Percentiles rank a stretch among this genome's conserved stretches.
These are phyloP conservation scores for Acromyrmex heyeri DNA, from an alignment of 1,140 invertebrate genomes.

Conservation along the genomic window DNA sequence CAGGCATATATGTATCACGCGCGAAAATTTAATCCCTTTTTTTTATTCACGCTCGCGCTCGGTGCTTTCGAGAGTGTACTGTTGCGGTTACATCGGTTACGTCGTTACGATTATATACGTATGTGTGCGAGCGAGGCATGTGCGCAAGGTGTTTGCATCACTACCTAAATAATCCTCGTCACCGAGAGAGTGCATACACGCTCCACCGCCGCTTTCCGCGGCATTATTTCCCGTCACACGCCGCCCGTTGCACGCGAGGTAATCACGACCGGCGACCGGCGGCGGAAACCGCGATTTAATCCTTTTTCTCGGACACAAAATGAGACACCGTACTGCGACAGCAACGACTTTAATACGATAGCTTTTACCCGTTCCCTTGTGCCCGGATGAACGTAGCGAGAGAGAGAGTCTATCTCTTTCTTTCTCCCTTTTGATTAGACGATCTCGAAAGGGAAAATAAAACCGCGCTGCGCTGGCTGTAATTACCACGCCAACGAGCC, in stretches of 20 bases:
- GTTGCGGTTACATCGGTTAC: slow-evolving; percentile 49
- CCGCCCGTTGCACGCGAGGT: slow-evolving; percentile 45
- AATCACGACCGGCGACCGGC: slow-evolving; percentile 56
- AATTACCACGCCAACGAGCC: slow-evolving; percentile 50
- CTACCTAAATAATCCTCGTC: slow-evolving; percentile 62
- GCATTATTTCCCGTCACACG: slow-evolving; percentile 65
- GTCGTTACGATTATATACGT: not conserved
- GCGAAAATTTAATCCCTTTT: not conserved
- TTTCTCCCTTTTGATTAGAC: slow-evolving; percentile 47
- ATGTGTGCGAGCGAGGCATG: not conserved
- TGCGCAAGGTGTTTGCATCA: slow-evolving; percentile 54
- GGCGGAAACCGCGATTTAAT: slow-evolving; percentile 70
- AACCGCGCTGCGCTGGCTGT: slow-evolving; percentile 37
- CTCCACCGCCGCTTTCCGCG: slow-evolving; percentile 49
- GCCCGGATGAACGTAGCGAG: slow-evolving; percentile 18
- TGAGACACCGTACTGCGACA: slow-evolving; percentile 63
- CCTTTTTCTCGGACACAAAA: slow-evolving; percentile 64
- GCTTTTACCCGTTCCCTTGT: slow-evolving; percentile 50
- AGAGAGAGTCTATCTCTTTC: not conserved
- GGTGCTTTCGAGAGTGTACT: not conserved
- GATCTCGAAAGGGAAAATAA: slow-evolving; percentile 60
- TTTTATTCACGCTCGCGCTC: slow-evolving; percentile 18
- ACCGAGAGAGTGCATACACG: slow-evolving; percentile 1
- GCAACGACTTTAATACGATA: slow-evolving; percentile 65
- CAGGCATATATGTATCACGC: not conserved